phyloP scores from a whole-genome alignment of 2,113 vertebrate genomes.

The Thalassoma bifasciatum region DNA sequence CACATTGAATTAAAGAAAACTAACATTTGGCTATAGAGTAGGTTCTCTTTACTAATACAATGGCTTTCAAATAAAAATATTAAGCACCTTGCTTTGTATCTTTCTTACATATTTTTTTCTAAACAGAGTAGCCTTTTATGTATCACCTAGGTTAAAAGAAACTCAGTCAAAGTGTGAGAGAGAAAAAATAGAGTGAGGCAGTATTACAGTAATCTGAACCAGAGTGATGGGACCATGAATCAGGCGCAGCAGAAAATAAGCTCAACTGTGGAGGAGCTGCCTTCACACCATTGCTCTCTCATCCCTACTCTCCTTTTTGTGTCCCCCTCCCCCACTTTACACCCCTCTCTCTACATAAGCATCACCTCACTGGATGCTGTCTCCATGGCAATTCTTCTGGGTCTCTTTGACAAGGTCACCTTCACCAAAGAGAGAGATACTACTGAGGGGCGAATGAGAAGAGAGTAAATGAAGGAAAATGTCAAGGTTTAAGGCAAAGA shows the following conservation, averaged over 20 bases:
- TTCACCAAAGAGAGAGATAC: slow-evolving; percentile 52
- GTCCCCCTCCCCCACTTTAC: slow-evolving; percentile 7
- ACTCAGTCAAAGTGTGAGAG: slow-evolving; percentile 1
- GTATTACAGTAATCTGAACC: slow-evolving; percentile 69
- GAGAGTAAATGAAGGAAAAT: background rate
- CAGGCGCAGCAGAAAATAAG: slow-evolving; percentile 46
- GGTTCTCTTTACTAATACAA: background rate
- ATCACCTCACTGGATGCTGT: slow-evolving; percentile 65
- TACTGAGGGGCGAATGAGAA: slow-evolving; percentile 27
- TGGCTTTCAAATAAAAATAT: background rate
- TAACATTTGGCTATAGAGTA: background rate
- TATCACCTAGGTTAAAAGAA: slow-evolving; percentile 7
- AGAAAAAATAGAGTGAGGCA: slow-evolving; percentile 22
- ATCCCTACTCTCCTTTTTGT: slow-evolving; percentile 18
- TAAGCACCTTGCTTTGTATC: background rate
- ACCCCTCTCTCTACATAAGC: slow-evolving; percentile 39
- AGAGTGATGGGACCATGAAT: slow-evolving; percentile 71
- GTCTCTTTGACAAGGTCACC: slow-evolving; percentile 77
- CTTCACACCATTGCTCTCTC: slow-evolving; percentile 46
- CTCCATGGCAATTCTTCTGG: slow-evolving; percentile 77
- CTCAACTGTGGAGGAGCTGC: slow-evolving; percentile 37
- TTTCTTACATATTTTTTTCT: slow-evolving; percentile 11
- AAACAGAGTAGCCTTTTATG: slow-evolving; percentile 4
- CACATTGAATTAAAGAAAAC: background rate
- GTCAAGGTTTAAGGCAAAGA: background rate